Percentiles rank a stretch among this genome's conserved stretches.
phyloP scores from a whole-genome alignment of 2,888 invertebrate species.

The Alsophila aescularia region DNA sequence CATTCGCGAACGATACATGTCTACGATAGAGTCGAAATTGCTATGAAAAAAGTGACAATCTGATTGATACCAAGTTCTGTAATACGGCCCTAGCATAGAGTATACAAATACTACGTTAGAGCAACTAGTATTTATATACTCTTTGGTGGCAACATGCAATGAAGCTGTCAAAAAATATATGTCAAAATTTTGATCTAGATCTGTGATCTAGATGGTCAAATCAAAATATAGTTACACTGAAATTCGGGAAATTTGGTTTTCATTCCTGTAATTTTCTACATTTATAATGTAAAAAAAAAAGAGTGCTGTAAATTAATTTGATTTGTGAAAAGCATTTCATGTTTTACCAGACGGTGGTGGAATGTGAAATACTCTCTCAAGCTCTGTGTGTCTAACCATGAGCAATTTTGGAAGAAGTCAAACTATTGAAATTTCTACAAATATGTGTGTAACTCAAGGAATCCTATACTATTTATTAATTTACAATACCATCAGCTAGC shows the following conservation, averaged over 20 bases:
- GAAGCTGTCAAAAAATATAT: not conserved
- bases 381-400: not conserved
- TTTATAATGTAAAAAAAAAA: slow-evolving; percentile 8
- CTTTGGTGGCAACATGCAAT: too few species aligned
- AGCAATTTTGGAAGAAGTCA: not conserved
- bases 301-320: slow-evolving; percentile 1
- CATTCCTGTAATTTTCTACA: slow-evolving; percentile 19
- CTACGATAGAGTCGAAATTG: too few species aligned
- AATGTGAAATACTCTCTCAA: slow-evolving; percentile 26
- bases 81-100: too few species aligned
- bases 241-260: not conserved
- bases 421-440: slow-evolving; percentile 3
- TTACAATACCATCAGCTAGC: too few species aligned
- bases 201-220: too few species aligned
- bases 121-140: too few species aligned
- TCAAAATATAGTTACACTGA: not conserved
- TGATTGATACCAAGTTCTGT: too few species aligned
- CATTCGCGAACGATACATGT: too few species aligned
- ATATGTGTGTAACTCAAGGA: slow-evolving; percentile 26
- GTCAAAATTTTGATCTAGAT: too few species aligned
- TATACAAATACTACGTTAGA: too few species aligned
- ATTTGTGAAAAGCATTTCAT: slow-evolving; percentile 24
- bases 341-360: slow-evolving; percentile 19
- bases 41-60: too few species aligned
- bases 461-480: not conserved